Evolutionary conservation across 1,140 invertebrate genomes (phyloP), one percentile per base, ranked within the genome.

Genomic region (Pogonomyrmex barbatus): DNA sequence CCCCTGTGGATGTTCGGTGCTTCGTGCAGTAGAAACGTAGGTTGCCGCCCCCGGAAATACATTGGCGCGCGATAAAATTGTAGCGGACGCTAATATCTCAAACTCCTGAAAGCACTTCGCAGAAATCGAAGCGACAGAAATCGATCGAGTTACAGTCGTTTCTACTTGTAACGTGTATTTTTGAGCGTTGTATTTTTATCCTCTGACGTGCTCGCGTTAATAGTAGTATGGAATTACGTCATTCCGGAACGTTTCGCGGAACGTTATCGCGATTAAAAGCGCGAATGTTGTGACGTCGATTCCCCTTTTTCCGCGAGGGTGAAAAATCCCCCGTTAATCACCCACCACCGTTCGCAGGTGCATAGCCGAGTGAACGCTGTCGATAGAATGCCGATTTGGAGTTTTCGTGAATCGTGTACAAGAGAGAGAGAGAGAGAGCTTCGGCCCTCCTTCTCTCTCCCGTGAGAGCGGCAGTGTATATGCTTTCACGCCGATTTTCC

Each of bases 401-500:
- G 50, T 62, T 75, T 50, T 39, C 17, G 54, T 24, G 47, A 56
- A 45, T 47, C 50, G 12, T 56, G 50, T 14, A 30, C 39, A 36
- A 70, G 39, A 82, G 54, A 70, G 17, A 24, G 50, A 70, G 39
- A 82, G 54, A 70, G 17, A 24, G 24, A 24, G 24, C 24, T 5
- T 33, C 10, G 5, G n/a, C 30, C 24, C 42, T 47, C 52, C 36
- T 4, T 8, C 24, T 36, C 14, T 8, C 36, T 17, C 10, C 14
- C n/a, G 24, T 17, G 47, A 50, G 10, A 30, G 14, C 12, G 42
- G n/a, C 14, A 30, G 70, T 83, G 30, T 75, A 50, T 54, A 50
- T 67, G 78, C 70, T 83, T 86, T 82, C 78, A 73, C 47, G 81
- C 71, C 79, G 62, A 87, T 87, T 87, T 87, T 85, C 71, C 63